Base-by-base conservation (phyloP, 2,113 vertebrate species). In the Eptesicus fuscus region DNA sequence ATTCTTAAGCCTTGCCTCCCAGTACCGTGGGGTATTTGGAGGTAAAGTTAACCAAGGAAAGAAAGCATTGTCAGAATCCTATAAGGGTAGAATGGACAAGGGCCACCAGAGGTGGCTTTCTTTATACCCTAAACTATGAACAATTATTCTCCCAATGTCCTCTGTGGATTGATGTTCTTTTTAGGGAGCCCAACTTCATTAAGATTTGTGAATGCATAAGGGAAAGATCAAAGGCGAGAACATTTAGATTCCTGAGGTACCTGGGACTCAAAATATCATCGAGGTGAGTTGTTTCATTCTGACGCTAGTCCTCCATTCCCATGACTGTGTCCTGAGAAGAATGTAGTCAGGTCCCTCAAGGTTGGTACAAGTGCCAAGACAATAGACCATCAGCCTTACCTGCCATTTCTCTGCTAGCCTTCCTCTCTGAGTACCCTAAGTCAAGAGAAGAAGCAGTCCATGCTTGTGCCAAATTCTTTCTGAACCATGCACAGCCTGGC, bases 1-100 rank as follows among this genome's bases (percentile, higher is more conserved):
- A 67, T 51, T 69, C 59, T 59, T 86, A 71, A 96, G 88, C 59
- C 49, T 96, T 83, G 18, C n/a, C 18, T 94, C 56, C 23, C 22
- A 51, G 42, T 51, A 78, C 65, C 25, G 59, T 51, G 35, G 8
- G 59, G 83, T 77, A 61, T 17, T 49, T 88, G 56, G 20, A 22
- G 12, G 17, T 69, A 42, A 83, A 91, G 4, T 70, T 51, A 65
- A 47, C 61, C 13, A 42, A 17, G 78, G 35, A 77, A 95, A 91
- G 25, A 51, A 91, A 88, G 35, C 17, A 71, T 6, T 65, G 35
- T 86, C 51, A 83, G 22, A 80, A 44, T 49, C 47, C 35, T 70
- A 4, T 56, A 40, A 67, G 32, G 25, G 4, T 61, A 85, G 53
- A 76, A 28, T 83, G 25, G 47, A 32, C 35, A 87, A 87, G 65